Evolutionary conservation across 1,140 invertebrate genomes (phyloP).

Genomic region (Temnothorax curvispinosus): DNA sequence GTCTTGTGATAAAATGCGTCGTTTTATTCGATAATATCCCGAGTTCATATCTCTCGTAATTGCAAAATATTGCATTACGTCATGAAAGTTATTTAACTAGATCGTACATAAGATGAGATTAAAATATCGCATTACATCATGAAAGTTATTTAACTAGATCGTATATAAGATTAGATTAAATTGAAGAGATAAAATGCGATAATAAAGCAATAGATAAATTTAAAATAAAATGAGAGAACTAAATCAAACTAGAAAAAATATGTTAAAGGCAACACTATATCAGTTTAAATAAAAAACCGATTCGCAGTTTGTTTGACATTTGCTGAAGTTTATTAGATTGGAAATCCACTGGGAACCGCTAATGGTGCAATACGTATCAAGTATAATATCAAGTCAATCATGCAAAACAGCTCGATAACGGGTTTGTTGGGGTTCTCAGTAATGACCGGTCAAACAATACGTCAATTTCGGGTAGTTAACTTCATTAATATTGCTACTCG

Average conservation of each 20-base stretch:
- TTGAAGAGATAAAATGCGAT: background rate
- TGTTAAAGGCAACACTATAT: background rate
- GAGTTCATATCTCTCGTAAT: background rate
- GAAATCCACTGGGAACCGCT: background rate
- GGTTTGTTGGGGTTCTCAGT: background rate
- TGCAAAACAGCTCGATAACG: constrained; percentile 20
- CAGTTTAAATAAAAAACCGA: background rate
- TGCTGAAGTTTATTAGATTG: background rate
- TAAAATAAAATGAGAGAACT: background rate
- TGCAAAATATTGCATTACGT: background rate
- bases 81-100: constrained; percentile 10
- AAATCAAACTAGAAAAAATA: background rate
- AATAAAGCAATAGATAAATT: background rate
- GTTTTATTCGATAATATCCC: background rate
- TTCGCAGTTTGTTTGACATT: background rate
- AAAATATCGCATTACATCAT: background rate
- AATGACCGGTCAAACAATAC: constrained; percentile 25
- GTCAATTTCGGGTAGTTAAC: constrained; percentile 33
- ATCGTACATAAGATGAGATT: background rate
- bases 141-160: constrained; percentile 18
- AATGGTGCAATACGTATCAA: constrained; percentile 18
- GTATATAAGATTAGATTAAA: background rate
- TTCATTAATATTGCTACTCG: constrained; percentile 29
- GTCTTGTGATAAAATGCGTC: constrained; percentile 80
- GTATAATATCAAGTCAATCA: background rate